A percentile compares a stretch with the other conserved stretches of the same genome.
Evolutionary conservation across 2,888 invertebrate genomes (phyloP).

Genomic region (Eubasilissa splendida): DNA sequence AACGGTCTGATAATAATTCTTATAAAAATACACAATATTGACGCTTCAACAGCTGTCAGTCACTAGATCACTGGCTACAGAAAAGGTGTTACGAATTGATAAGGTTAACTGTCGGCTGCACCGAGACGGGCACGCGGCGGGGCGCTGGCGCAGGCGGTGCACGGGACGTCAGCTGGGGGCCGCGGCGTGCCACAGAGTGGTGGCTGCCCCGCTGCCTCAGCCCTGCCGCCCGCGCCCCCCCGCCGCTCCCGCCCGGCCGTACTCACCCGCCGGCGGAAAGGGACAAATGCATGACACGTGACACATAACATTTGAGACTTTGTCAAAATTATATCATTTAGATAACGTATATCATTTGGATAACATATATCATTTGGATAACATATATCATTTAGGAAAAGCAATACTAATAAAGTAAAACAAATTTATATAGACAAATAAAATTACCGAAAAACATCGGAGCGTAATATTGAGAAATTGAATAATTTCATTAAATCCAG

Average conservation of each 20-base stretch:
- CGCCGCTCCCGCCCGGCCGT: not conserved
- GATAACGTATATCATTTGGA: too few relatives aligned
- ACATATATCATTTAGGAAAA: too few relatives aligned
- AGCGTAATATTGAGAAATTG: too few relatives aligned
- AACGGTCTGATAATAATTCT: constrained; percentile 61
- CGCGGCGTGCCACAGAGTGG: constrained; percentile 67
- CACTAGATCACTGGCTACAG: constrained; percentile 25
- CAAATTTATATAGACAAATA: too few relatives aligned
- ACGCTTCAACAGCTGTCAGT: constrained; percentile 24
- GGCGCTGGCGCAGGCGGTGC: constrained; percentile 68
- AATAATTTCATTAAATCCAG: too few relatives aligned
- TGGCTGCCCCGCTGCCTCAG: constrained; percentile 61
- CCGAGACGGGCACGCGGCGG: constrained; percentile 29
- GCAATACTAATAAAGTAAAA: too few relatives aligned
- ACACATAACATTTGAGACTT: too few relatives aligned
- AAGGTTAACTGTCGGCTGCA: constrained; percentile 31
- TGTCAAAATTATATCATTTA: too few relatives aligned
- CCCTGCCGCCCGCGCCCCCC: constrained; percentile 50
- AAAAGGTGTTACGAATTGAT: constrained; percentile 7
- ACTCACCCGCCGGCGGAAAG: constrained; percentile 15
- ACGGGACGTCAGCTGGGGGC: constrained; percentile 61
- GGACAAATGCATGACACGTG: not conserved
- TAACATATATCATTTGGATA: too few relatives aligned
- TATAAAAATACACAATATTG: not conserved
- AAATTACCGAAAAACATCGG: too few relatives aligned